A percentile compares a stretch with the other conserved stretches of the same genome.
Evolutionary conservation across 1,140 invertebrate species (phyloP).

Genomic region (Lutraria rhynchaena): DNA sequence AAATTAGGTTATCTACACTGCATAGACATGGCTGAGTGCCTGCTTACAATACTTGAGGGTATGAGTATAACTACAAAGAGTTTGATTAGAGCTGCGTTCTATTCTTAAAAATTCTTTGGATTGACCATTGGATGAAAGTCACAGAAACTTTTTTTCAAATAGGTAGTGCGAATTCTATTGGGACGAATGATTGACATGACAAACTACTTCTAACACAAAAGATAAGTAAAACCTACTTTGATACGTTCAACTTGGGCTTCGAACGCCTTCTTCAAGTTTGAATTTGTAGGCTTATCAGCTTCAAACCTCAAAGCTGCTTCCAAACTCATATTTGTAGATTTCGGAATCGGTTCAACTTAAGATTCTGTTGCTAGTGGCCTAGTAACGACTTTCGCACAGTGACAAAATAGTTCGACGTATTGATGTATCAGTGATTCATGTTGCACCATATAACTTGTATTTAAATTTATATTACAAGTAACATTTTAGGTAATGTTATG

Average conservation of each 20-base stretch:
- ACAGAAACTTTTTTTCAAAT: background rate
- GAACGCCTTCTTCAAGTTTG: slow-evolving; percentile 63
- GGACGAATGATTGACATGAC: background rate
- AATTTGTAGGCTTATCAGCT: slow-evolving; percentile 55
- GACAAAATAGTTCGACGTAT: slow-evolving; percentile 3
- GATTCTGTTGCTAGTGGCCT: too few relatives aligned
- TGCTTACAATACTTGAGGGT: too few relatives aligned
- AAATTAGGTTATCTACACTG: too few relatives aligned
- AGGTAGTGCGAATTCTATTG: background rate
- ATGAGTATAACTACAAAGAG: too few relatives aligned
- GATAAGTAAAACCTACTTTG: slow-evolving; percentile 48
- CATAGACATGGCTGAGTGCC: too few relatives aligned
- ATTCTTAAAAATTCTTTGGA: background rate
- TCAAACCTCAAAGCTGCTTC: slow-evolving; percentile 63
- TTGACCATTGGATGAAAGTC: background rate
- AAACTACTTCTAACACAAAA: background rate
- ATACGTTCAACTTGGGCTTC: slow-evolving; percentile 64
- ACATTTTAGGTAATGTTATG: too few relatives aligned
- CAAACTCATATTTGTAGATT: slow-evolving; percentile 63
- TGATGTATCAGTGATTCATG: too few relatives aligned
- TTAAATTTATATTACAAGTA: too few relatives aligned
- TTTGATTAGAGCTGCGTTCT: too few relatives aligned
- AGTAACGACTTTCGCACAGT: background rate
- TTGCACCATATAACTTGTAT: too few relatives aligned
- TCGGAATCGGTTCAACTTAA: too few relatives aligned